Evolutionary conservation across 2,113 vertebrate genomes (phyloP).

Genomic region (Solea senegalensis): DNA sequence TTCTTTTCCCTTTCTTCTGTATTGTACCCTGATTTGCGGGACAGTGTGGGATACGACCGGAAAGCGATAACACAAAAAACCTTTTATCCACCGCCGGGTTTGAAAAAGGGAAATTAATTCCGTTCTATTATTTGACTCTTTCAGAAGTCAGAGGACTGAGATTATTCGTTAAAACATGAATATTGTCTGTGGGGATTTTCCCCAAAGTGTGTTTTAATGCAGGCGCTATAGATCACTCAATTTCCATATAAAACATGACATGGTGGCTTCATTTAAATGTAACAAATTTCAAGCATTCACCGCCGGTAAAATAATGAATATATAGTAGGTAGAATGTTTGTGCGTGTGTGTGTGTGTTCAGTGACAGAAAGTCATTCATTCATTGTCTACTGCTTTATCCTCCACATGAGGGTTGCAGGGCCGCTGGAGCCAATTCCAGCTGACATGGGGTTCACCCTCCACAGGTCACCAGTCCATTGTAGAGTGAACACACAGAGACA

Average conservation of each 20-base stretch:
- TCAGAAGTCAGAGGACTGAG: slow-evolving; percentile 26
- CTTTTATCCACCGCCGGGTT: slow-evolving; percentile 46
- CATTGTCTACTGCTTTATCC: too few relatives aligned
- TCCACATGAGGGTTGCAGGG: too few relatives aligned
- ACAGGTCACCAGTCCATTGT: too few relatives aligned
- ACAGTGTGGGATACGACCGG: slow-evolving; percentile 34
- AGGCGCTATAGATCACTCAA: slow-evolving; percentile 8
- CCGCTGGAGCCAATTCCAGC: too few relatives aligned
- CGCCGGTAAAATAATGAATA: slow-evolving; percentile 1
- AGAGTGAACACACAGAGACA: too few relatives aligned
- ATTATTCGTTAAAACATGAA: slow-evolving; percentile 2
- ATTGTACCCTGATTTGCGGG: slow-evolving; percentile 37
- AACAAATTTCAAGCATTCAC: slow-evolving; percentile 1
- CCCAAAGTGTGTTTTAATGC: slow-evolving; percentile 11
- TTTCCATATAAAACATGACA: slow-evolving; percentile 20
- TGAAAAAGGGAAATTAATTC: slow-evolving; percentile 62
- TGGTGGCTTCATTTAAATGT: slow-evolving; percentile 20
- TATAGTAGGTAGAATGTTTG: background rate
- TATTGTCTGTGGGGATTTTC: background rate
- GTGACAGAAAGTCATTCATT: too few relatives aligned
- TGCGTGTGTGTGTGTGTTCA: too few relatives aligned
- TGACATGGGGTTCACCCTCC: too few relatives aligned
- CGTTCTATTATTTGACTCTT: slow-evolving; percentile 48
- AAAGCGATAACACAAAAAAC: slow-evolving; percentile 50
- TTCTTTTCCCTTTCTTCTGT: slow-evolving; percentile 36